These are phyloP conservation scores for Hybos culiciformis DNA, from an alignment of 2,888 invertebrate species.

Conservation along the genomic window DNA sequence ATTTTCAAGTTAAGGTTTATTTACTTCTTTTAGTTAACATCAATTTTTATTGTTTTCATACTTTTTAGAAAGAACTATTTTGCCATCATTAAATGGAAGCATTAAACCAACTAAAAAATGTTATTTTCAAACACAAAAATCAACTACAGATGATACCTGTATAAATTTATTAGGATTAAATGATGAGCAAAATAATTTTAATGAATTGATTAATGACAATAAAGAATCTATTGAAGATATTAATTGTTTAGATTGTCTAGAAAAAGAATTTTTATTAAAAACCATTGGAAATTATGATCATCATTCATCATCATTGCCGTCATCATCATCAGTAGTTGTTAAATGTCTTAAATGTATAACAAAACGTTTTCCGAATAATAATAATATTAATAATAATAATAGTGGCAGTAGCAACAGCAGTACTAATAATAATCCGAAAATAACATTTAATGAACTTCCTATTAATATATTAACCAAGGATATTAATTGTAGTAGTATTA, in stretches of 20 bases:
- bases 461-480: too few species aligned
- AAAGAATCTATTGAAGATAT: constrained; percentile 20
- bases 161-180: background rate
- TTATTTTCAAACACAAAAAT: constrained; percentile 5
- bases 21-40: too few species aligned
- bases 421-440: constrained; percentile 9
- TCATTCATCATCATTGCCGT: too few species aligned
- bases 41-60: too few species aligned
- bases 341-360: constrained; percentile 27
- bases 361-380: constrained; percentile 11
- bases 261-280: constrained; percentile 31
- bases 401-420: constrained; percentile 17
- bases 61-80: too few species aligned
- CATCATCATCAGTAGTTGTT: too few species aligned
- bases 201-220: constrained; percentile 15
- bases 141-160: background rate
- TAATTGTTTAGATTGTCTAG: constrained; percentile 31
- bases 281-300: constrained; percentile 31
- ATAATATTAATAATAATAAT: background rate
- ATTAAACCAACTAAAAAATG: constrained; percentile 12
- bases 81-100: too few species aligned
- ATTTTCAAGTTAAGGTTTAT: too few species aligned
- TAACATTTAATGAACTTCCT: too few species aligned
- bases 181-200: background rate
- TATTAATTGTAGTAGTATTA: too few species aligned